Percentiles rank a stretch among this genome's conserved stretches.
Conservation (phyloP, 2,113 vertebrate genomes). For the Oriolus oriolus region DNA sequence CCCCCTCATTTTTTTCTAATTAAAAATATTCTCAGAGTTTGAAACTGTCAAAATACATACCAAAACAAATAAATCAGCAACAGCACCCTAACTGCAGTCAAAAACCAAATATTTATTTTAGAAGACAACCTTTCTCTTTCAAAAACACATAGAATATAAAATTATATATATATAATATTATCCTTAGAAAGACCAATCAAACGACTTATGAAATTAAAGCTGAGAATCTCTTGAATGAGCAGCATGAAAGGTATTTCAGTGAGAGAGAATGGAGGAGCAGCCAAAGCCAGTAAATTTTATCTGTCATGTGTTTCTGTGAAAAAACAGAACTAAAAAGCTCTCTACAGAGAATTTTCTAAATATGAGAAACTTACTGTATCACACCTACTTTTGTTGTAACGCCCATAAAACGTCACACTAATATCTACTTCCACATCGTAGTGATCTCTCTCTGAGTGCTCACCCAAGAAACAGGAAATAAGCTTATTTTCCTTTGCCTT, state of each 20-base stretch:
- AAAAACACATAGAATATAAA: neutral
- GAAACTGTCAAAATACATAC: neutral
- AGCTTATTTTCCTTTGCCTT: neutral
- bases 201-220: neutral
- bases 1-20: rapidly evolving
- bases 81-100: neutral
- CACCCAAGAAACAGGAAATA: neutral
- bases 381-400: neutral
- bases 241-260: neutral
- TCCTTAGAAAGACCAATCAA: neutral
- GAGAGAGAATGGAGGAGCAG: neutral
- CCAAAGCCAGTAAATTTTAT: neutral
- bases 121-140: neutral
- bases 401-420: neutral
- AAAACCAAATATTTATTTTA: neutral
- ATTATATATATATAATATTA: neutral
- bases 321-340: neutral
- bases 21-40: neutral
- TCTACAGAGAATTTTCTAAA: neutral
- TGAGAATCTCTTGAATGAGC: neutral
- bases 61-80: neutral
- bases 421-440: neutral
- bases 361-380: neutral
- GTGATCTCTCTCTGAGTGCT: neutral
- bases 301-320: neutral